A percentile compares a stretch with the other conserved stretches of the same genome.
These are phyloP conservation scores for Steatornis caripensis DNA, from an alignment of 2,113 vertebrate species.

Conservation along the genomic window DNA sequence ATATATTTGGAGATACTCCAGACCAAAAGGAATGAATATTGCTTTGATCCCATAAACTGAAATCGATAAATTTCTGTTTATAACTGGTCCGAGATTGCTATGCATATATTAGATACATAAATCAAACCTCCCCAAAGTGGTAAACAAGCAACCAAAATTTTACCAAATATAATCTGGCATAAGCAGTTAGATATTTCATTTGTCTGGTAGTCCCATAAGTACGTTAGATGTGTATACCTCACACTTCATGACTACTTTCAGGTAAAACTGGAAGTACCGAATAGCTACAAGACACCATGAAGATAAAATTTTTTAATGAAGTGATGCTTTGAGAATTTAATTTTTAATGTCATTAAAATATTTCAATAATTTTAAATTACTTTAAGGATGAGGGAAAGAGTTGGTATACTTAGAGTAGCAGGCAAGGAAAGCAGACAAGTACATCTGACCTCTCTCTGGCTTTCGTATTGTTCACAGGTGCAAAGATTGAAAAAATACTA, in stretches of 20 bases:
- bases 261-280: not conserved
- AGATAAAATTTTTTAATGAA: not conserved
- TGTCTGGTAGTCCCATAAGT: not conserved
- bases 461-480: not conserved
- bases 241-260: not conserved
- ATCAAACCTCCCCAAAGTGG: not conserved
- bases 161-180: not conserved
- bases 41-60: not conserved
- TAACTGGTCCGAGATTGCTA: not conserved
- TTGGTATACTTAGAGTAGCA: not conserved
- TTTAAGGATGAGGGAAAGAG: not conserved
- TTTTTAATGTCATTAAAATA: not conserved
- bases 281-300: not conserved
- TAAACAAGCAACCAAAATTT: not conserved
- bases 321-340: not conserved
- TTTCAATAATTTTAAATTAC: not conserved
- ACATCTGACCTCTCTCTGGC: not conserved
- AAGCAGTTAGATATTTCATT: not conserved
- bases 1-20: slow-evolving; percentile 8
- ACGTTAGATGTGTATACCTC: not conserved
- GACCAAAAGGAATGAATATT: slow-evolving; percentile 9
- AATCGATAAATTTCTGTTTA: not conserved
- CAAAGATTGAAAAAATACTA: not conserved
- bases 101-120: not conserved
- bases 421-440: not conserved